Evolutionary conservation across 2,113 vertebrate genomes (phyloP), one percentile per base, ranked within the genome.

Genomic region (Oxygymnocypris stewartii): DNA sequence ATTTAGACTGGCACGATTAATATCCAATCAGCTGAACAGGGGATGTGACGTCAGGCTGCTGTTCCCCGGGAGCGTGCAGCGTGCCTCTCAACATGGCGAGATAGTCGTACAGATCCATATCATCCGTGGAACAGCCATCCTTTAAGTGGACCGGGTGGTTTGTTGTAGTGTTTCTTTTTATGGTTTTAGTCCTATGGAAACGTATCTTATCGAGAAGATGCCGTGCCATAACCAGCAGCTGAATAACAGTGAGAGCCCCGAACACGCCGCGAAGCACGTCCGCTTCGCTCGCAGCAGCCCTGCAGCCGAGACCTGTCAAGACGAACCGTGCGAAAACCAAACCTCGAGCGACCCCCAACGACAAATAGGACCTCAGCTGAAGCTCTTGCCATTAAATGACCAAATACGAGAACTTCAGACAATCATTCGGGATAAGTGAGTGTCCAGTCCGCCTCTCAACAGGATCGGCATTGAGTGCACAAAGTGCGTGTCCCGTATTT

Each of bases 391-490:
- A 23, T 93, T 96, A 94, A 96, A 96, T 90, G 96, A 96, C 87
- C 96, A 96, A 92, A 96, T 96, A 87, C 94, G 95, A 54, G 96
- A 96, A 85, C 93, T 96, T 6, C 96, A 96, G 93, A 96, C 96
- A 28, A 96, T 96, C 94, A 95, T 96, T 91, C 91, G 95, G 65
- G 96, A 96, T 93, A 96, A 94, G 96, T 95, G 88, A 94, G 95
- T 87, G 6, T 2, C 65, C 31, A 84, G 12, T 31, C 44, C 14
- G 6, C 23, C 1, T 42, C 37, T 84, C 0, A 79, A 82, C 25
- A 20, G 12, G 69, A 74, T 69, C 23, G 37, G 28, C 3, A 59
- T 47, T 14, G 54, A 40, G 14, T 20, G 11, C 37, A 42, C 40
- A 42, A 40, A 40, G 31, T 79, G 8, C 49, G 74, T 42, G 37